Evolutionary conservation across 2,888 invertebrate species (phyloP).

Genomic region (Habroteleia sp.): DNA sequence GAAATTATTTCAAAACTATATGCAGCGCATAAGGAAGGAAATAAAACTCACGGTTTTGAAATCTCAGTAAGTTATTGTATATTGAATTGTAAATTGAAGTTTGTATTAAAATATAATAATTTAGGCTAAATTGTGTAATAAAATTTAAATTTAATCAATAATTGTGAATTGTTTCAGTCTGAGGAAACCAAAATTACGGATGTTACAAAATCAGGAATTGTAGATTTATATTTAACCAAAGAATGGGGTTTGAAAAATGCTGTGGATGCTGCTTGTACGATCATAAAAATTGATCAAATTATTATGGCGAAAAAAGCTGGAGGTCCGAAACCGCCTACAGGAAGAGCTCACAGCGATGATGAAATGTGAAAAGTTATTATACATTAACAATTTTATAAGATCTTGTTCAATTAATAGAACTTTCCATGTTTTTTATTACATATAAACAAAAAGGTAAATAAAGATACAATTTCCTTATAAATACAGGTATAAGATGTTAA

Average conservation of each 20-base stretch:
- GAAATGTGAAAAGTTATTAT: constrained; percentile 82
- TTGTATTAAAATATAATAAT: no score
- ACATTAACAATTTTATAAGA: no score
- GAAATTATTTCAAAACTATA: constrained; percentile 94
- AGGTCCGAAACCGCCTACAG: constrained; percentile 91
- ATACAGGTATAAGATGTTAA: no score
- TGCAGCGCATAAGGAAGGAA: constrained; percentile 95
- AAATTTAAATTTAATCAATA: no score
- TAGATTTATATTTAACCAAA: constrained; percentile 91
- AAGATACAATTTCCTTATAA: no score
- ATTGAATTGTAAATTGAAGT: background rate
- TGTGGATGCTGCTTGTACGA: constrained; percentile 94
- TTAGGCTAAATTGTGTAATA: constrained; percentile 86
- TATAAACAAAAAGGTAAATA: no score
- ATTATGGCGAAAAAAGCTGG: constrained; percentile 99
- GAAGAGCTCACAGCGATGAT: constrained; percentile 87
- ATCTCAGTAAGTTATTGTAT: constrained; percentile 88
- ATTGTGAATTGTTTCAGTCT: no score
- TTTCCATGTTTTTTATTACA: no score
- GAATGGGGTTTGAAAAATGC: constrained; percentile 98
- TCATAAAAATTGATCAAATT: constrained; percentile 97
- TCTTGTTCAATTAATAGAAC: no score
- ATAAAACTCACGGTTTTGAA: constrained; percentile 91
- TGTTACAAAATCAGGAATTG: constrained; percentile 85
- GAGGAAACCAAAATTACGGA: no score